Base-by-base conservation (phyloP, 2,888 invertebrate genomes). In the Caenorhabditis sp. region DNA sequence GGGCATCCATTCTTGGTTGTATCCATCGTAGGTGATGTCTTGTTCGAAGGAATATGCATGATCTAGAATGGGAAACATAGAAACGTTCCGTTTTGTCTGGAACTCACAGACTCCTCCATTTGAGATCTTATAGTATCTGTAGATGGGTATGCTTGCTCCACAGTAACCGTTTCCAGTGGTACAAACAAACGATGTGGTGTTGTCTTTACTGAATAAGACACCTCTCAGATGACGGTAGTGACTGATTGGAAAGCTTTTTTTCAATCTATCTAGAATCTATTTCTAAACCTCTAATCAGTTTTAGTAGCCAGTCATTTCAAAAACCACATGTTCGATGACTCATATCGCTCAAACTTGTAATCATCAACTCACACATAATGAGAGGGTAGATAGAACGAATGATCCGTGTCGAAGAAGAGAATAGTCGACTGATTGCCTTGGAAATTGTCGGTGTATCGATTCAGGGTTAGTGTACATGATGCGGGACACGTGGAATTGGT, bases 61-160 rank as follows among this genome's bases (percentile, higher is more conserved):
- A 47, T 78, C 87, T 87, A 51, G 40, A 84, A 40, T 13, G n/a
- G n/a, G n/a, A n/a, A n/a, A n/a, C n/a, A n/a, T n/a, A n/a, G n/a
- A n/a, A n/a, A n/a, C n/a, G n/a, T n/a, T n/a, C n/a, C n/a, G n/a
- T n/a, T n/a, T n/a, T n/a, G n/a, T n/a, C n/a, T n/a, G n/a, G n/a
- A n/a, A 82, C 87, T 80, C 60, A 87, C 86, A 87, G 13, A 88
- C 70, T 60, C 87, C 88, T 15, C 62, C 68, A 13, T 71, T 50
- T 1, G 84, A 74, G 9, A 85, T 69, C 50, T 72, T 74, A 56
- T 87, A 87, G 60, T 88, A 83, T 28, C 88, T 70, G 60, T 87
- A 87, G 44, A 88, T 62, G 18, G 88, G 88, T 24, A 88, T 76
- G 13, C 84, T 83, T 26, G 88, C 87, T 24, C 88, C 88, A 62